phyloP scores from a whole-genome alignment of 2,888 invertebrate species.

The Leptinotarsa rubiginosa region DNA sequence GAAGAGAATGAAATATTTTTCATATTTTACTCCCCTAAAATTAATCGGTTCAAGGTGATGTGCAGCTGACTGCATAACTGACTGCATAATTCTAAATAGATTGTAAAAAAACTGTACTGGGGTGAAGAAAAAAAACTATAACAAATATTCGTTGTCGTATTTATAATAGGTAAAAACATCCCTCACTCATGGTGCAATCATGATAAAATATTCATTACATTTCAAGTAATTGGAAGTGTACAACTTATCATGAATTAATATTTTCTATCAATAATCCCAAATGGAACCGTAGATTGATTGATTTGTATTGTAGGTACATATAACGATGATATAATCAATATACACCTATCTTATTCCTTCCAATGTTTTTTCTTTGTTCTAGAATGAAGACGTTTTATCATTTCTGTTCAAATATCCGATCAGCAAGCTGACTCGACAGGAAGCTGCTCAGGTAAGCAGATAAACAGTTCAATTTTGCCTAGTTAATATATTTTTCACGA shows the following conservation, averaged over 20 bases:
- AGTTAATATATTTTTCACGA: no score
- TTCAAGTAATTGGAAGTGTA: not conserved
- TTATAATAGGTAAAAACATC: no score
- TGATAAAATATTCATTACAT: not conserved
- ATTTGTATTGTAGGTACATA: not conserved
- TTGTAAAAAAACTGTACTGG: no score
- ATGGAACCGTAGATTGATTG: not conserved
- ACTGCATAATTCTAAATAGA: no score
- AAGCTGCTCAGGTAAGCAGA: conserved; percentile 53
- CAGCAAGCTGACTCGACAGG: conserved; percentile 54
- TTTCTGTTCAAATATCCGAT: conserved; percentile 57
- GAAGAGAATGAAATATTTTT: no score
- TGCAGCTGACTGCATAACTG: no score
- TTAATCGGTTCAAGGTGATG: no score
- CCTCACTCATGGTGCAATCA: not conserved
- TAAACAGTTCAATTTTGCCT: not conserved
- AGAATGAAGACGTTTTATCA: conserved; percentile 55
- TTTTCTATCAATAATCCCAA: not conserved
- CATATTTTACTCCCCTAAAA: no score
- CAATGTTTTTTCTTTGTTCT: conserved; percentile 34
- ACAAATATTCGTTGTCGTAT: no score
- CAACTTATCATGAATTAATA: not conserved
- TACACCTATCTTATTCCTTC: not conserved
- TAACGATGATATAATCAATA: not conserved
- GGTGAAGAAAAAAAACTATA: no score